Conservation (phyloP, 2,113 vertebrate genomes). For the Myotis lucifugus region DNA sequence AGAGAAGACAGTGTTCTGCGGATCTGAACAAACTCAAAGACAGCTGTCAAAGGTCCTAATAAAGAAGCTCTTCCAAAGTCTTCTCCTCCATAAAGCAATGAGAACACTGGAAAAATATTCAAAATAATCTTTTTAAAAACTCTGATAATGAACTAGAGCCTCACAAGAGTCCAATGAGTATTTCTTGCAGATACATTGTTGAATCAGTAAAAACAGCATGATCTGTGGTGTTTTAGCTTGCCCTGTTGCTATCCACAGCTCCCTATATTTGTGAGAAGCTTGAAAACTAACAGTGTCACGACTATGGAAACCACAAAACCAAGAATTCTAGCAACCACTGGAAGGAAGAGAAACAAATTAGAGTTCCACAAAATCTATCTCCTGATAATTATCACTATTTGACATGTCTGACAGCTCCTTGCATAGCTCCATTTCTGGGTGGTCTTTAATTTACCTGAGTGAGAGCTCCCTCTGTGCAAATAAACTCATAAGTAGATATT, state of each 20-base stretch:
- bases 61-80: constrained; percentile 14
- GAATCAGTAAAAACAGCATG: neutral
- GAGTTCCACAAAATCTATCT: neutral
- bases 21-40: neutral
- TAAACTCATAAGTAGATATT: neutral
- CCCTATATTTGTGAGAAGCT: neutral
- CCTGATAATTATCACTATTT: neutral
- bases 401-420: neutral
- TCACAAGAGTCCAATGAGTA: neutral
- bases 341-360: neutral
- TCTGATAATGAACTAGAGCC: neutral
- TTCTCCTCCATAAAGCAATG: neutral
- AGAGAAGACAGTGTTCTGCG: neutral
- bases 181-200: neutral
- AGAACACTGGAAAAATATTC: neutral
- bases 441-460: neutral
- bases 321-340: neutral
- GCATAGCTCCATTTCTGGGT: neutral
- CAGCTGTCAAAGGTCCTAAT: neutral
- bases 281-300: neutral
- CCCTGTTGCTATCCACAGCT: neutral
- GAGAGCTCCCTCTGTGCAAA: neutral
- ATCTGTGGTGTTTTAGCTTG: neutral
- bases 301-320: neutral
- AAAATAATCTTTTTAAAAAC: neutral